A percentile compares a stretch with the other conserved stretches of the same genome.
Conservation (phyloP, 2,797 vertebrate genomes). For the Galago senegalensis region DNA sequence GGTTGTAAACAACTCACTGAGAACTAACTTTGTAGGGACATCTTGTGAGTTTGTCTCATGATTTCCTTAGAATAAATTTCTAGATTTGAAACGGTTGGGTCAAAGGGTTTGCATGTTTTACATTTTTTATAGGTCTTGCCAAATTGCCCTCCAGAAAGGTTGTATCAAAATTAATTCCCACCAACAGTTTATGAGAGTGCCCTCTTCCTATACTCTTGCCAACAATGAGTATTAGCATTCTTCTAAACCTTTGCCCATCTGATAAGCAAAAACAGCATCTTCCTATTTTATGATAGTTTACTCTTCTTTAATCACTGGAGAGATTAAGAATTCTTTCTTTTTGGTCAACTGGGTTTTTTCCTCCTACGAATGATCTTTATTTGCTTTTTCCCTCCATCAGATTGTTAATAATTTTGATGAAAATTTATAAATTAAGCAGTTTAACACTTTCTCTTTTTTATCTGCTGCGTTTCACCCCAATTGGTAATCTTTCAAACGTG, state of each 20-base stretch:
- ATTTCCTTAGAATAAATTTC: slow-evolving; percentile 50
- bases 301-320: slow-evolving; percentile 42
- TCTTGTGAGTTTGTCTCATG: background rate
- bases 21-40: background rate
- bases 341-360: background rate
- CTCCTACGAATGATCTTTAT: background rate
- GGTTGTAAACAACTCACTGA: background rate
- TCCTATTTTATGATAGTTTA: slow-evolving; percentile 57
- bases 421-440: background rate
- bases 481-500: background rate
- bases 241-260: slow-evolving; percentile 76
- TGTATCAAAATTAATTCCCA: slow-evolving; percentile 66
- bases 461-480: background rate
- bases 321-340: slow-evolving; percentile 1
- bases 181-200: slow-evolving; percentile 57
- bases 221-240: slow-evolving; percentile 27
- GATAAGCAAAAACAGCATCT: slow-evolving; percentile 71
- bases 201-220: slow-evolving; percentile 49
- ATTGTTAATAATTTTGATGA: background rate
- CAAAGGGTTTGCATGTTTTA: slow-evolving; percentile 63
- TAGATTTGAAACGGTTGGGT: background rate
- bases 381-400: background rate
- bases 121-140: slow-evolving; percentile 57
- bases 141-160: slow-evolving; percentile 63
- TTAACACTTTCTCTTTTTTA: background rate